A percentile compares a stretch with the other conserved stretches of the same genome.
Conservation (phyloP, 2,888 invertebrate species). For the Lissonota sp. region DNA sequence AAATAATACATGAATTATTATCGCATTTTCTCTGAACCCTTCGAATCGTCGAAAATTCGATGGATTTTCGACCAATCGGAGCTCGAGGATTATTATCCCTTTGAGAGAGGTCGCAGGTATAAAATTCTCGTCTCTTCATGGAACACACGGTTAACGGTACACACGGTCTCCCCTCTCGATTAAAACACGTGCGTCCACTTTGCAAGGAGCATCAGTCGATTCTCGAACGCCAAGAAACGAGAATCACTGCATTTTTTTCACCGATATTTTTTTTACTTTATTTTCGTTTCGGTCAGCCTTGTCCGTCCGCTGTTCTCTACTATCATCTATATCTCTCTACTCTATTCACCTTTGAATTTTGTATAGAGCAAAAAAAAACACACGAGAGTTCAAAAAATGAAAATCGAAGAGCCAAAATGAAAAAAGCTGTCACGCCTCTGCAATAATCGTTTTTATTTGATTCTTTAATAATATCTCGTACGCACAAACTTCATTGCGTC, state of each 20-base stretch:
- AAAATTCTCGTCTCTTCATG: neutral
- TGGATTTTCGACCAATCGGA: constrained; percentile 27
- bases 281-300: constrained; percentile 67
- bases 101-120: neutral
- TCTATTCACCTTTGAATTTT: constrained; percentile 51
- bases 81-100: constrained; percentile 9
- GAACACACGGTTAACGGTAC: neutral
- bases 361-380: constrained; percentile 44
- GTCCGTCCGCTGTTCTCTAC: constrained; percentile 72
- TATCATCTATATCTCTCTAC: constrained; percentile 61
- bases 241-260: neutral
- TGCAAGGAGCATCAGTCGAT: constrained; percentile 15
- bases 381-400: constrained; percentile 18
- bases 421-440: constrained; percentile 63
- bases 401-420: constrained; percentile 27
- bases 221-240: constrained; percentile 16
- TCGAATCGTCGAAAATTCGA: constrained; percentile 2
- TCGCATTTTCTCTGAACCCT: constrained; percentile 20
- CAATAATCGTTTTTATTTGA: constrained; percentile 65
- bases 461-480: constrained; percentile 66
- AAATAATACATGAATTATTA: constrained; percentile 69
- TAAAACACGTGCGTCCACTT: neutral
- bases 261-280: neutral
- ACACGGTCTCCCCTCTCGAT: constrained; percentile 13
- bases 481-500: constrained; percentile 59